These are phyloP conservation scores for Ctenosaura bakeri DNA, from an alignment of 2,797 vertebrate genomes.

Conservation along the genomic window DNA sequence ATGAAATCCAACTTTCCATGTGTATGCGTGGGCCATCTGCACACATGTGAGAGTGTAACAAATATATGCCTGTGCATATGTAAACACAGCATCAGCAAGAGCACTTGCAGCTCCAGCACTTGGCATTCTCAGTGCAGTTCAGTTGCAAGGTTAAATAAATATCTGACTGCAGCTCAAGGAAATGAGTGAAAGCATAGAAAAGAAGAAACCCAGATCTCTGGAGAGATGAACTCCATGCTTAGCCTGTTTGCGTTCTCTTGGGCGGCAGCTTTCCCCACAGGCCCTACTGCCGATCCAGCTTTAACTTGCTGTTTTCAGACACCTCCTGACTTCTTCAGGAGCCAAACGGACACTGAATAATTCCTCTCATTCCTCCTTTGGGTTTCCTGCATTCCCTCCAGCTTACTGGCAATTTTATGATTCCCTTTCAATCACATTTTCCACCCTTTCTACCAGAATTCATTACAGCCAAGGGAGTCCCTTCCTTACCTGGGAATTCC, in stretches of 20 bases:
- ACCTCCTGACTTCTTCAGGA: fast-evolving
- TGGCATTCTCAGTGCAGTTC: conserved; percentile 68
- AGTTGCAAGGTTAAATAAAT: conserved; percentile 81
- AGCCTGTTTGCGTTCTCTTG: background rate
- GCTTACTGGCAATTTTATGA: fast-evolving
- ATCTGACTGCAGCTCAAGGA: conserved; percentile 77
- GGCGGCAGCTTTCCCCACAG: conserved; percentile 28
- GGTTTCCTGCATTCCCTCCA: background rate
- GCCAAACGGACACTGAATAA: background rate
- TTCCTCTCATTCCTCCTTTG: background rate
- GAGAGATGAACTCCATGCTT: conserved; percentile 64
- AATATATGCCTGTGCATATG: background rate
- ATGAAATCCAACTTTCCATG: background rate
- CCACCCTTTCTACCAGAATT: conserved; percentile 17
- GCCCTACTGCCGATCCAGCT: conserved; percentile 39
- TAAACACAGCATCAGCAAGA: conserved; percentile 55
- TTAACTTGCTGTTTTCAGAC: conserved; percentile 25
- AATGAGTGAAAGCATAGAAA: conserved; percentile 75
- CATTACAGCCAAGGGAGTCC: conserved; percentile 37
- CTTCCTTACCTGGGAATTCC: conserved; percentile 69
- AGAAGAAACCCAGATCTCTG: conserved; percentile 81
- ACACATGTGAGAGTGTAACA: background rate
- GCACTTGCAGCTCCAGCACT: conserved; percentile 62
- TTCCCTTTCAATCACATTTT: background rate
- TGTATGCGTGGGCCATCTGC: background rate